phyloP scores from a whole-genome alignment of 1,140 invertebrate species.

The Hormaphis cornu region DNA sequence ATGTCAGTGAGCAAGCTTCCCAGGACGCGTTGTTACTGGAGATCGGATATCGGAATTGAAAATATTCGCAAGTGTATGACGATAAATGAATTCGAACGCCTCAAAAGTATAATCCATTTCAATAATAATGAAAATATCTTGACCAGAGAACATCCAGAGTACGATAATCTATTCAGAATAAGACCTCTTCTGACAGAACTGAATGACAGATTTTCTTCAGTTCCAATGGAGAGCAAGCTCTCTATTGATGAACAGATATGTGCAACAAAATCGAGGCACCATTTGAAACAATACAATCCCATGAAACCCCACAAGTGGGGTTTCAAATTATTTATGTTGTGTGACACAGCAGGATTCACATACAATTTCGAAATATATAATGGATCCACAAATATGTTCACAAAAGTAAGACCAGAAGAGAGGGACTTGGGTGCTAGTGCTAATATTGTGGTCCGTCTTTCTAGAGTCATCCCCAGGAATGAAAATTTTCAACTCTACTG shows the following conservation, averaged over 20 bases:
- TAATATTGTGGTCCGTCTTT: constrained; percentile 15
- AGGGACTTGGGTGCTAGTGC: neutral
- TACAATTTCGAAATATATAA: constrained; percentile 40
- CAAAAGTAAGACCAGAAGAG: neutral
- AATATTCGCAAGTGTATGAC: neutral
- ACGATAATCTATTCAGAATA: constrained; percentile 32
- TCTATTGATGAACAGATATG: constrained; percentile 41
- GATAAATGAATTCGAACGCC: neutral
- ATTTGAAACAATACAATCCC: constrained; percentile 40
- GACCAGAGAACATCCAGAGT: neutral
- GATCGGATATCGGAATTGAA: neutral
- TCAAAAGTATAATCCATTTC: neutral
- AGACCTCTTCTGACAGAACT: constrained; percentile 26
- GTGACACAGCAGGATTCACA: constrained; percentile 36
- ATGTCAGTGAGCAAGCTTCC: neutral
- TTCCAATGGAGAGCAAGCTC: constrained; percentile 39
- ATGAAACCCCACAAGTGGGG: constrained; percentile 41
- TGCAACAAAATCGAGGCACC: constrained; percentile 38
- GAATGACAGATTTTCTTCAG: constrained; percentile 11
- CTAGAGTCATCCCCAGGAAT: neutral
- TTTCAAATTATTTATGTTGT: constrained; percentile 39
- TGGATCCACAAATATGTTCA: constrained; percentile 35
- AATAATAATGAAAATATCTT: neutral
- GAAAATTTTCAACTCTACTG: neutral
- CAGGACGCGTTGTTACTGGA: neutral